Conservation (phyloP, 2,113 vertebrate genomes). For the Calypte anna region DNA sequence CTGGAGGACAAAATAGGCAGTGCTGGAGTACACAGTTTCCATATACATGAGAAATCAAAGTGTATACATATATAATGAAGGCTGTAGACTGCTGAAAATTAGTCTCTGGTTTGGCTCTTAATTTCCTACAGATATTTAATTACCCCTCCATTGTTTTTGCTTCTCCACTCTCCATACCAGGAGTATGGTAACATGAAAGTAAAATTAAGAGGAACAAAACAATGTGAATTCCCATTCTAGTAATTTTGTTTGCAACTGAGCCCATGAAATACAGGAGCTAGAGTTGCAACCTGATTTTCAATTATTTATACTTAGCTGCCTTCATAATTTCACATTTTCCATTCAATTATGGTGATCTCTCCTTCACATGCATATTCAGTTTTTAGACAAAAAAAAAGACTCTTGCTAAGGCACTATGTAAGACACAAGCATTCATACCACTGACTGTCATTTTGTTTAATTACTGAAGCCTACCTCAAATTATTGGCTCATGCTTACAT, state of each 20-base stretch:
- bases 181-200: constrained; percentile 15
- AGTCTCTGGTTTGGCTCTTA: constrained; percentile 24
- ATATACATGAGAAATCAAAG: constrained; percentile 45
- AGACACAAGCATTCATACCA: not conserved
- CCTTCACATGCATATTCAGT: constrained; percentile 12
- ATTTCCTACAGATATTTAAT: constrained; percentile 42
- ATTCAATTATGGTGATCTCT: constrained; percentile 16
- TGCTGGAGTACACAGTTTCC: not conserved
- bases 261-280: constrained; percentile 4
- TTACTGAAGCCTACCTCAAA: not conserved
- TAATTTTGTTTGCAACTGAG: constrained; percentile 24
- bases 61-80: not conserved
- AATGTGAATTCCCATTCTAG: constrained; percentile 4
- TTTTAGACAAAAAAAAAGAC: not conserved
- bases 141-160: not conserved
- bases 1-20: not conserved
- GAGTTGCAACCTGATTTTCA: constrained; percentile 28
- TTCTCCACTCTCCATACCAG: not conserved
- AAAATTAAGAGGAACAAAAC: constrained; percentile 13
- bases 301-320: constrained; percentile 57
- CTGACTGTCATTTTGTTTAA: not conserved
- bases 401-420: not conserved
- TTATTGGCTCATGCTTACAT: not conserved
- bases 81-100: constrained; percentile 1
- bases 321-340: constrained; percentile 47